These are phyloP conservation scores for Archocentrus centrarchus DNA, from an alignment of 2,113 vertebrate genomes.

Conservation along the genomic window DNA sequence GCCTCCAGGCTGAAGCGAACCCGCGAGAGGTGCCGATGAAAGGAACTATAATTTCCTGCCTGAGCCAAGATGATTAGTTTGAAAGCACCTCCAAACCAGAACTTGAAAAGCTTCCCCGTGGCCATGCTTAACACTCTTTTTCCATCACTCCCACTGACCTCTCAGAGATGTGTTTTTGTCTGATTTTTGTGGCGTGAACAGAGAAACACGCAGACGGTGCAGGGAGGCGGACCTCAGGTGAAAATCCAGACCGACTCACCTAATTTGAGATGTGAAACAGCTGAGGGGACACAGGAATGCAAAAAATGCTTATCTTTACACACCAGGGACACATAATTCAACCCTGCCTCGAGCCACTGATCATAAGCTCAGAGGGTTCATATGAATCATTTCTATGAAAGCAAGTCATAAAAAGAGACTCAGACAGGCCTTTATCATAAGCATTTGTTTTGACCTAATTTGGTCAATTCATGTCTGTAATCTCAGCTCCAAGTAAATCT, in stretches of 20 bases:
- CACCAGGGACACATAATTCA: neutral
- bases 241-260: neutral
- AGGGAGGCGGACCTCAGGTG: neutral
- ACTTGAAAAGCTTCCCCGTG: neutral
- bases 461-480: neutral
- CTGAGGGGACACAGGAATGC: slow-evolving; percentile 11
- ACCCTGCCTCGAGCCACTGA: neutral
- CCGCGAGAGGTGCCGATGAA: slow-evolving; percentile 9
- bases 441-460: neutral
- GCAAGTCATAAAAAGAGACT: neutral
- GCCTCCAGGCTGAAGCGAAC: neutral
- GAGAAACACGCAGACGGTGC: neutral
- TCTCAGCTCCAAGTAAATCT: neutral
- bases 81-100: neutral
- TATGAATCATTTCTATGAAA: neutral
- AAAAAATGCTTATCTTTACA: neutral
- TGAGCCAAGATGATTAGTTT: slow-evolving; percentile 17
- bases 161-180: neutral
- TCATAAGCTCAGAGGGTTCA: neutral
- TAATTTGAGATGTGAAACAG: slow-evolving; percentile 6
- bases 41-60: slow-evolving; percentile 15
- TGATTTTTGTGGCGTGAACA: neutral
- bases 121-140: neutral
- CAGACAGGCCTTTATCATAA: neutral
- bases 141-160: neutral